Evolutionary conservation across 2,888 invertebrate species (phyloP).

Genomic region (Rhabditophanes sp.): DNA sequence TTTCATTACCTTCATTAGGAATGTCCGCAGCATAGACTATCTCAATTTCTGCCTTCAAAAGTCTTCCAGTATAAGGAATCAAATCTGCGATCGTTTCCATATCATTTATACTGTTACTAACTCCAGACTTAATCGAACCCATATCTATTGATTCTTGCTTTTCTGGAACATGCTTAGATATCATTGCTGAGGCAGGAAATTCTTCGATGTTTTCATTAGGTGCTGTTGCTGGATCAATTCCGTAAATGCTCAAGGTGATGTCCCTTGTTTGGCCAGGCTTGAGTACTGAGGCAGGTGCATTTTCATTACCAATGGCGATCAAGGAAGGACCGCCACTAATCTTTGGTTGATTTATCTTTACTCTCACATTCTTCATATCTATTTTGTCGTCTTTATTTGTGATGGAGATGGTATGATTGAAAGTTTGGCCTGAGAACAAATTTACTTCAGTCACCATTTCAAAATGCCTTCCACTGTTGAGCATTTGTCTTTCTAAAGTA

Average conservation of each 20-base stretch:
- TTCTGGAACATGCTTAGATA: neutral
- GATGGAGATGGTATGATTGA: conserved; percentile 28
- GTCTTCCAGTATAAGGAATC: conserved; percentile 39
- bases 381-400: conserved; percentile 21
- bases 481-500: conserved; percentile 33
- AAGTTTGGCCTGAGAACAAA: conserved; percentile 39
- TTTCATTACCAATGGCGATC: conserved; percentile 7
- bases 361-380: conserved; percentile 15
- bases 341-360: conserved; percentile 19
- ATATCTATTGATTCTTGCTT: neutral
- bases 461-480: conserved; percentile 21
- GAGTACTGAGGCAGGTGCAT: conserved; percentile 9
- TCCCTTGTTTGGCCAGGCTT: conserved; percentile 17
- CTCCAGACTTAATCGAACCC: no score
- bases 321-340: conserved; percentile 32
- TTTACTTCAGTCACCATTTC: conserved; percentile 30
- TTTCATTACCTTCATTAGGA: conserved; percentile 8
- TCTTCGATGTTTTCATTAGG: conserved; percentile 20
- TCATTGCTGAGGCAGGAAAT: no score
- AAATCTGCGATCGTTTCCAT: no score
- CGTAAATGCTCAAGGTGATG: conserved; percentile 33
- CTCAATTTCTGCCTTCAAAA: conserved; percentile 29
- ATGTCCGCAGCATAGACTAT: conserved; percentile 35
- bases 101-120: no score
- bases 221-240: conserved; percentile 37